Base-by-base conservation (phyloP, 2,888 invertebrate species). In the Netelia fuscicornis region DNA sequence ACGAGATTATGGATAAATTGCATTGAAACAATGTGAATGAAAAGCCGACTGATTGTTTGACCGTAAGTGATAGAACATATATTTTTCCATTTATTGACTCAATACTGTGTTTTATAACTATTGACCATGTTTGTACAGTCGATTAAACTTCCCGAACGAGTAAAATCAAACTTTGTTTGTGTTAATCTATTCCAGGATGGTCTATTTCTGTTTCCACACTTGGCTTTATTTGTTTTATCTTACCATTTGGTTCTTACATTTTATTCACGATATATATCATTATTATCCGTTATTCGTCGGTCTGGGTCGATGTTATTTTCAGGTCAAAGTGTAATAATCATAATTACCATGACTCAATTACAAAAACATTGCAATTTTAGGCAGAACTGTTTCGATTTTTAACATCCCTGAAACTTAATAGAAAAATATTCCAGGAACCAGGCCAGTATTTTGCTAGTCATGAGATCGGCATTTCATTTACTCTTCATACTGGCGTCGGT, bases 391-490 rank as follows among this genome's bases (percentile, higher is more conserved):
- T 62, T 5, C 1, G 1, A 37, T 56, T 5, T 17, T 64, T 48
- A 25, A 25, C n/a, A 71, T n/a, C 9, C 44, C n/a, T 13, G 20
- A 23, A 54, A 52, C 13, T 37, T 37, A 71, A 25, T n/a, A 48
- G 58, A 37, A 8, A 30, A 37, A 17, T 1, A 64, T 83, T 67
- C 6, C 60, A 82, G 86, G 54, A 83, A 76, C 44, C 37, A 65
- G 77, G 81, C 84, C 81, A 72, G 5, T 72, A 77, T 42, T 13
- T 37, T 3, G 64, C 54, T 70, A 83, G 91, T 89, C 88, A 89
- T 90, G 88, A 89, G 86, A 82, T 86, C 87, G 78, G 48, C 89
- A 67, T 75, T 89, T 67, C 81, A 92, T 62, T 82, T 93, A 85
- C 85, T 88, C 77, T 86, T 90, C 75, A 80, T 68, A 48, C 81